Evolutionary conservation across 2,113 vertebrate genomes (phyloP), one percentile per base, ranked within the genome.

Genomic region (Rhombomys opimus): DNA sequence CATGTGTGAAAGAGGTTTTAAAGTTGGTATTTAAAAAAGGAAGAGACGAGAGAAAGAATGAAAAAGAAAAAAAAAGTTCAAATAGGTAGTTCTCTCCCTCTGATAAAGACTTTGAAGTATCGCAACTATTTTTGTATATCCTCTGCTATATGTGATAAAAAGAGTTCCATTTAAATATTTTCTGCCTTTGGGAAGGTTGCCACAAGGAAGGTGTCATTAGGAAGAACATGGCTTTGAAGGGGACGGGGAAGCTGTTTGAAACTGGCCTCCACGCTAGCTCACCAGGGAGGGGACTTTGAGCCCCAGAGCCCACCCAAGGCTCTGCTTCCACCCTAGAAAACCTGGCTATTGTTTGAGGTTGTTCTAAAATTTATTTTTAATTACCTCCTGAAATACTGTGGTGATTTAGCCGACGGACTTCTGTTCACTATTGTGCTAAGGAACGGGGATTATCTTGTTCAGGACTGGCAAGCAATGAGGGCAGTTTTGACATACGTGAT

Each of bases 71-170:
- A 50, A 78, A 76, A 95, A 89, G 88, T 72, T 95, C 38, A 92
- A 78, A 87, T 57, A 57, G 54, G 20, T 78, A 61, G 76, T 84
- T 87, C 84, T 77, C 35, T 46, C 25, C 77, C 41, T 67, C 23
- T 84, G 77, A 50, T 93, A 94, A 95, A 84, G 72, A 67, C 81
- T 96, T 94, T 80, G 89, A 94, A 94, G 77, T 13, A 12, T 8
- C 35, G 25, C 41, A 63, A 30, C 17, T 20, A 30, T 75, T 90
- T 93, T 92, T 78, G 23, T 38, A 32, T 78, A 46, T 61, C 10
- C 15, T 88, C 41, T 94, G 27, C 8, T 91, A 0, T 76, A 88
- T 80, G 59, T 96, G 86, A 94, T 46, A 67, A 89, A 46, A 86
- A 88, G n/a, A 59, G 7, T 85, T 8, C 13, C 22, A 77, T 96